Percentiles rank a stretch among this genome's conserved stretches.
Conservation (phyloP, 2,113 vertebrate genomes). For the Oncorhynchus kisutch region DNA sequence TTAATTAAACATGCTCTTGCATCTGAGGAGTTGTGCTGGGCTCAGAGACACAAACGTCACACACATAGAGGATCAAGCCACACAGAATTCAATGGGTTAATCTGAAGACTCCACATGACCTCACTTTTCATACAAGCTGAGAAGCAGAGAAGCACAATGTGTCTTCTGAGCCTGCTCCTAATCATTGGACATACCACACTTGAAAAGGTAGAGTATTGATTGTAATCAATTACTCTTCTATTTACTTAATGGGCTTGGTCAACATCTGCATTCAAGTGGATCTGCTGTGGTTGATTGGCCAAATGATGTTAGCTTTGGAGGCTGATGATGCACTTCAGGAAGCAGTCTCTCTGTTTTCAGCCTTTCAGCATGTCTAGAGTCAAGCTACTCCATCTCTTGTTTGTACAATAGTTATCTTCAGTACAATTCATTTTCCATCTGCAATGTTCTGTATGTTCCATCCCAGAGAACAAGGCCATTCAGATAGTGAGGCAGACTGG, state of each 20-base stretch:
- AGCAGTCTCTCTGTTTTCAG: not conserved
- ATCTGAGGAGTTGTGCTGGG: too few species aligned
- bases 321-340: slow-evolving; percentile 10
- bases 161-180: slow-evolving; percentile 42
- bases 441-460: too few species aligned
- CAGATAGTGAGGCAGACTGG: not conserved
- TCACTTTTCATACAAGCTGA: not conserved
- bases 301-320: slow-evolving; percentile 6
- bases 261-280: slow-evolving; percentile 49
- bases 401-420: too few species aligned
- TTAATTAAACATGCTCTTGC: slow-evolving; percentile 56
- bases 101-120: too few species aligned
- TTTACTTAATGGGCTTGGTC: slow-evolving; percentile 60
- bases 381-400: not conserved
- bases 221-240: slow-evolving; percentile 58
- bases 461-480: not conserved
- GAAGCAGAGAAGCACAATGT: slow-evolving; percentile 40
- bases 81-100: not conserved
- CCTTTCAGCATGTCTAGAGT: not conserved
- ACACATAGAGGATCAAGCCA: not conserved
- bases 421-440: too few species aligned
- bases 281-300: slow-evolving; percentile 19
- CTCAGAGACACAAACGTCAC: not conserved
- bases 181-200: slow-evolving; percentile 40
- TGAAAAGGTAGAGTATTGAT: slow-evolving; percentile 44